These are phyloP conservation scores for Drosophila nasuta DNA, from an alignment of 1,140 invertebrate species.

Conservation along the genomic window DNA sequence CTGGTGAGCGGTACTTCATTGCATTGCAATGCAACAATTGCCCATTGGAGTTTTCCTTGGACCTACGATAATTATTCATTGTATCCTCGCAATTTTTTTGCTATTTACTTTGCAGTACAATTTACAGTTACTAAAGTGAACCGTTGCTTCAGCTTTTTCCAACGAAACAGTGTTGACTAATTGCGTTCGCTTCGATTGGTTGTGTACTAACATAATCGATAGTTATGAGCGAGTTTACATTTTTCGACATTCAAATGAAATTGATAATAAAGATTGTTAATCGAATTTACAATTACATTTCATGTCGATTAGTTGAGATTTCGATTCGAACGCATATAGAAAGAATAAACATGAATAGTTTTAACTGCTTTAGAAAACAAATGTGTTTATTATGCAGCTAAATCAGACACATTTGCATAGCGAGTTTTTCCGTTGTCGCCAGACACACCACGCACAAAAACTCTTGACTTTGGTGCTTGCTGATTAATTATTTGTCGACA, in stretches of 20 bases:
- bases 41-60: neutral
- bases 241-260: no score
- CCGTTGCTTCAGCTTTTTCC: neutral
- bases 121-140: conserved; percentile 15
- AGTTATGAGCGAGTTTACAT: no score
- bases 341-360: neutral
- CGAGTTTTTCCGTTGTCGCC: conserved; percentile 29
- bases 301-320: neutral
- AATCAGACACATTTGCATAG: conserved; percentile 49
- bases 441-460: conserved; percentile 63
- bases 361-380: neutral
- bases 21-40: neutral
- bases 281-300: no score
- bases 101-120: neutral
- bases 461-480: conserved; percentile 14
- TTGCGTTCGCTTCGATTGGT: no score
- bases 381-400: conserved; percentile 8
- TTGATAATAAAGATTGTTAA: no score
- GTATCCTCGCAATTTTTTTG: neutral
- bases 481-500: conserved; percentile 62
- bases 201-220: no score
- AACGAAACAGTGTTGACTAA: conserved; percentile 20
- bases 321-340: neutral
- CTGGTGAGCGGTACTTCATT: neutral
- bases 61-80: conserved; percentile 7